phyloP scores from a whole-genome alignment of 2,113 vertebrate species.

The Hyaena hyaena region DNA sequence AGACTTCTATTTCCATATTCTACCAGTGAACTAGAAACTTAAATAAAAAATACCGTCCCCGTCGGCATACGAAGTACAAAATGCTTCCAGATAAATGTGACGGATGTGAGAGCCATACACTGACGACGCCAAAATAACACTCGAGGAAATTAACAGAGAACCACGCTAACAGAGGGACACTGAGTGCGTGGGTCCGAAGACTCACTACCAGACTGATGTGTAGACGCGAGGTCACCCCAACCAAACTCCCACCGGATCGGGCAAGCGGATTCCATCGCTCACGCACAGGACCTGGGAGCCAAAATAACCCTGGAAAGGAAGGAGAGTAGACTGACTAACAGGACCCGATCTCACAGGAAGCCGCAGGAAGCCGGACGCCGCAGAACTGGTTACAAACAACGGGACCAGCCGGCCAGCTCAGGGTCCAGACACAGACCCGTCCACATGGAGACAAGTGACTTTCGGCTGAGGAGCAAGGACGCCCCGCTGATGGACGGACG shows the following conservation, averaged over 20 bases:
- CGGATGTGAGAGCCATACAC: background rate
- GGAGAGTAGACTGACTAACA: background rate
- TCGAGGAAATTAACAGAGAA: background rate
- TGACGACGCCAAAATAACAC: background rate
- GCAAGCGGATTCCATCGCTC: background rate
- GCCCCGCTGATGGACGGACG: background rate
- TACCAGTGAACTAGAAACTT: too few relatives aligned
- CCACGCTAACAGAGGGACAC: background rate
- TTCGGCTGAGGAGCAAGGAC: too few relatives aligned
- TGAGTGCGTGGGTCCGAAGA: background rate
- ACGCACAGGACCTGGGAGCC: background rate
- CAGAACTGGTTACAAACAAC: fast-evolving
- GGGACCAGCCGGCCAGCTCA: fast-evolving
- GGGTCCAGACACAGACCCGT: background rate
- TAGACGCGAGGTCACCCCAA: fast-evolving
- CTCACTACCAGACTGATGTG: too few relatives aligned
- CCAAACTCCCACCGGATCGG: background rate
- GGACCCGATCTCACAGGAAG: background rate
- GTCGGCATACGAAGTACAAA: background rate
- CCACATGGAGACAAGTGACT: background rate
- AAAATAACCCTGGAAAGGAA: background rate
- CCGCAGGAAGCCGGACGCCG: background rate
- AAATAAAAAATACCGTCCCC: background rate
- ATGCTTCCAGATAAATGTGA: background rate
- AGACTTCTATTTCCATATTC: too few relatives aligned